phyloP scores from a whole-genome alignment of 2,797 vertebrate genomes.

The Clamator glandarius region DNA sequence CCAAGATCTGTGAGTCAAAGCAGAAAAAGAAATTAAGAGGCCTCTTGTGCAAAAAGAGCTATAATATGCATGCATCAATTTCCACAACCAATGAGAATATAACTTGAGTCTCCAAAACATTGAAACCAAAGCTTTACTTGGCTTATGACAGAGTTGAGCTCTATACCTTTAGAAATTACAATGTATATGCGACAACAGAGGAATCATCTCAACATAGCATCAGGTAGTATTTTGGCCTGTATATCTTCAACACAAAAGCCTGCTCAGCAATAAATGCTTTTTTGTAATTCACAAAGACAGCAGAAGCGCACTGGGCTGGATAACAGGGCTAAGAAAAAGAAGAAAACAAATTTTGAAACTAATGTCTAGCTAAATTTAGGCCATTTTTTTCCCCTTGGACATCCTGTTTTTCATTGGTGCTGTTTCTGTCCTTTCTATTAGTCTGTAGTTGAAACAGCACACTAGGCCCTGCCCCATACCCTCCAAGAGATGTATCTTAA shows the following conservation, averaged over 20 bases:
- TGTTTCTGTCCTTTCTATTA: not conserved
- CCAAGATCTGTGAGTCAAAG: slow-evolving; percentile 39
- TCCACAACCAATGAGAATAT: slow-evolving; percentile 47
- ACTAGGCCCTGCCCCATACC: not conserved
- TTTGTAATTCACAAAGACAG: slow-evolving; percentile 52
- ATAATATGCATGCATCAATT: slow-evolving; percentile 58
- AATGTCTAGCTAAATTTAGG: not conserved
- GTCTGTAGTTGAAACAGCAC: not conserved
- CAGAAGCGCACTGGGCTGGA: not conserved
- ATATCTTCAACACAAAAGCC: slow-evolving; percentile 47
- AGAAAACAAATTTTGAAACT: slow-evolving; percentile 42
- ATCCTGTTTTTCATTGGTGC: not conserved
- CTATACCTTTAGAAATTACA: slow-evolving; percentile 65
- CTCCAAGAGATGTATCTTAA: not conserved
- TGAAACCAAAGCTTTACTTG: slow-evolving; percentile 71
- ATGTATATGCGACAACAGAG: slow-evolving; percentile 59
- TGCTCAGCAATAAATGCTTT: slow-evolving; percentile 48
- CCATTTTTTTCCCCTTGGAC: not conserved
- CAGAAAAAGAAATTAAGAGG: slow-evolving; percentile 62
- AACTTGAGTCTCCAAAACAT: slow-evolving; percentile 68
- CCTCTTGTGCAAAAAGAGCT: slow-evolving; percentile 65
- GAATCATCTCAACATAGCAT: slow-evolving; percentile 42
- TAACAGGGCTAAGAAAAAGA: slow-evolving; percentile 33
- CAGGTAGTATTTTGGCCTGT: slow-evolving; percentile 26
- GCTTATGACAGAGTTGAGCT: slow-evolving; percentile 68